Percentiles rank a stretch among this genome's conserved stretches.
phyloP scores from a whole-genome alignment of 2,888 invertebrate species.

The Boloria euphrosyne region DNA sequence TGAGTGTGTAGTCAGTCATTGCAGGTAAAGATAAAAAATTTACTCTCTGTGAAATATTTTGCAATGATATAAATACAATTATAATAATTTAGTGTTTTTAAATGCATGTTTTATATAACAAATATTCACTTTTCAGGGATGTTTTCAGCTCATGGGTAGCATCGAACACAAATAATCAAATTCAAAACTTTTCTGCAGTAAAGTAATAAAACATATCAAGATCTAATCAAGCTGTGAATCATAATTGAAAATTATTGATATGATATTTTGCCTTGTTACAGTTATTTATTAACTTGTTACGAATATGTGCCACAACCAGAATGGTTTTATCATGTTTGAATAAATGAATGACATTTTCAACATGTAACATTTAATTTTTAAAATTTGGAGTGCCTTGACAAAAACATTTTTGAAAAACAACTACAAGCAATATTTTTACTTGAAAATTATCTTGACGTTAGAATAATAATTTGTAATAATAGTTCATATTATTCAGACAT shows the following conservation, averaged over 20 bases:
- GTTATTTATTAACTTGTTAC: constrained; percentile 40
- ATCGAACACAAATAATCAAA: constrained; percentile 90
- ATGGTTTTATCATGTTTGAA: constrained; percentile 16
- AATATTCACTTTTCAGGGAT: constrained; percentile 84
- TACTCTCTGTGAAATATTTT: too few species aligned
- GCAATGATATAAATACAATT: too few species aligned
- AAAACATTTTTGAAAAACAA: constrained; percentile 20
- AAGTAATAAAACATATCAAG: constrained; percentile 80
- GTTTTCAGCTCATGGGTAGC: constrained; percentile 96
- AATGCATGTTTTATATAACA: background rate
- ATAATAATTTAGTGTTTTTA: too few species aligned
- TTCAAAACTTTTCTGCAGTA: constrained; percentile 90
- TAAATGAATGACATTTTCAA: constrained; percentile 1
- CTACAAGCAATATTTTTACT: background rate
- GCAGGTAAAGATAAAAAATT: constrained; percentile 83
- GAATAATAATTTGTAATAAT: too few species aligned
- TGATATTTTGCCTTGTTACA: constrained; percentile 39
- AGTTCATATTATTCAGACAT: too few species aligned
- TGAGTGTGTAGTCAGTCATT: constrained; percentile 97
- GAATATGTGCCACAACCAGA: constrained; percentile 24
- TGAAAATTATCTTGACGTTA: background rate
- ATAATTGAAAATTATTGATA: constrained; percentile 29
- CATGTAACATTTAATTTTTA: constrained; percentile 21
- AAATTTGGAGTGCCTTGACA: constrained; percentile 38
- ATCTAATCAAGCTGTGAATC: constrained; percentile 22